phyloP scores from a whole-genome alignment of 2,797 vertebrate species.

The Hypotaenidia okinawae region DNA sequence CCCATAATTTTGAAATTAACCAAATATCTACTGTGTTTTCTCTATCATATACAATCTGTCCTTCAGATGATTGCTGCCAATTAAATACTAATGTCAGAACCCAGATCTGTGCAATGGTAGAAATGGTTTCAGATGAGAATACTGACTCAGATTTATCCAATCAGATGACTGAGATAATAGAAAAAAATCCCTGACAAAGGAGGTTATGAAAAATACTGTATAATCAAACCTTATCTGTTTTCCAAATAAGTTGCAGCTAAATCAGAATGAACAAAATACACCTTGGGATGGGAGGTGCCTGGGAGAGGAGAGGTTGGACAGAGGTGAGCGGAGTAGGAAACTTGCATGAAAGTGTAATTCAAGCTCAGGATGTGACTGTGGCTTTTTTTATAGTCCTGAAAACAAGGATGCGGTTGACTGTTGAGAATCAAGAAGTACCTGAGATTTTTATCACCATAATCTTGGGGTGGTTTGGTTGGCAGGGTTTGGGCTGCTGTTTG shows the following conservation, averaged over 20 bases:
- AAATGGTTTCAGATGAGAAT: neutral
- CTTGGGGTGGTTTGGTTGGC: neutral
- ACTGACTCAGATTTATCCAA: neutral
- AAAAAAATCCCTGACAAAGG: neutral
- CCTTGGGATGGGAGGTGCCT: neutral
- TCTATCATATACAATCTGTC: neutral
- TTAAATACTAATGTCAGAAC: neutral
- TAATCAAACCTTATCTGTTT: neutral
- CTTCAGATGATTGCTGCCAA: neutral
- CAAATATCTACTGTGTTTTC: neutral
- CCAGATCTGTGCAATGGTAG: neutral
- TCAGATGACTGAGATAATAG: neutral
- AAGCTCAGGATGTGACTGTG: neutral
- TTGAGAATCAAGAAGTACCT: neutral
- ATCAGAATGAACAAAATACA: neutral
- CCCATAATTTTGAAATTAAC: neutral
- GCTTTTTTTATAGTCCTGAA: neutral
- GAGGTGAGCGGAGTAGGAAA: neutral
- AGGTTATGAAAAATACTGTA: neutral
- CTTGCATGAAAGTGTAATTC: neutral
- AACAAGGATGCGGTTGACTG: neutral
- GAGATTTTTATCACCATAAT: neutral
- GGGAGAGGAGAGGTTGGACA: neutral
- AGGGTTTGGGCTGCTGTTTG: neutral
- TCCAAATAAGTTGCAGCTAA: neutral